These are phyloP conservation scores for Hipposideros armiger DNA, from an alignment of 2,113 vertebrate genomes.

Conservation along the genomic window DNA sequence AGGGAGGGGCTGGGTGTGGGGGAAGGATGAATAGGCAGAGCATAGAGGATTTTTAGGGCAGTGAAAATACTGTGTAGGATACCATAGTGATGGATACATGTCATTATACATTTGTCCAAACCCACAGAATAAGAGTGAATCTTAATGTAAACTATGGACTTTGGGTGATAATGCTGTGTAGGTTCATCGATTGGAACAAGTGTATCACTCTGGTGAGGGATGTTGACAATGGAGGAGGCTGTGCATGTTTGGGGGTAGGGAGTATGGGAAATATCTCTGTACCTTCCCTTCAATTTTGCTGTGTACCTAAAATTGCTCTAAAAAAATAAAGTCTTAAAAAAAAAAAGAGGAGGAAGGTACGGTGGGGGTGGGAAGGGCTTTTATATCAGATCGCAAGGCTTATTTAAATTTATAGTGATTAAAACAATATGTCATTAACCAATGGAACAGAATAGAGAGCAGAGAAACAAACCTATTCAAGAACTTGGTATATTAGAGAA, in stretches of 20 bases:
- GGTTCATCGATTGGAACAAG: neutral
- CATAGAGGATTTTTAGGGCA: neutral
- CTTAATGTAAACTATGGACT: neutral
- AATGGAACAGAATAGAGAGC: neutral
- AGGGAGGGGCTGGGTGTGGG: neutral
- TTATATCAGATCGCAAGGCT: neutral
- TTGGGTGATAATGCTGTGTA: neutral
- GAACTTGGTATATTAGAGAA: neutral
- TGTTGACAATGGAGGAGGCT: neutral
- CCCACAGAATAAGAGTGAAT: neutral
- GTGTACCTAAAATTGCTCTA: constrained; percentile 6
- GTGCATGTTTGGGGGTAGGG: neutral
- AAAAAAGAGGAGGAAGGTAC: neutral
- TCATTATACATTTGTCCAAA: neutral
- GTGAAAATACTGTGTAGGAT: neutral
- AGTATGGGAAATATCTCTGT: neutral
- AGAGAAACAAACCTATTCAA: neutral
- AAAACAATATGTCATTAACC: neutral
- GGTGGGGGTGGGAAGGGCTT: neutral
- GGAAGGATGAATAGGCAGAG: neutral
- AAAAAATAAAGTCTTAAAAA: neutral
- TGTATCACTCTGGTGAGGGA: neutral
- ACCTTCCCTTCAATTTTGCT: neutral
- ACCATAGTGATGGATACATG: neutral
- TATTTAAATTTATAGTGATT: constrained; percentile 12